phyloP scores from a whole-genome alignment of 2,888 invertebrate species.

The Euspilapteryx auroguttella region DNA sequence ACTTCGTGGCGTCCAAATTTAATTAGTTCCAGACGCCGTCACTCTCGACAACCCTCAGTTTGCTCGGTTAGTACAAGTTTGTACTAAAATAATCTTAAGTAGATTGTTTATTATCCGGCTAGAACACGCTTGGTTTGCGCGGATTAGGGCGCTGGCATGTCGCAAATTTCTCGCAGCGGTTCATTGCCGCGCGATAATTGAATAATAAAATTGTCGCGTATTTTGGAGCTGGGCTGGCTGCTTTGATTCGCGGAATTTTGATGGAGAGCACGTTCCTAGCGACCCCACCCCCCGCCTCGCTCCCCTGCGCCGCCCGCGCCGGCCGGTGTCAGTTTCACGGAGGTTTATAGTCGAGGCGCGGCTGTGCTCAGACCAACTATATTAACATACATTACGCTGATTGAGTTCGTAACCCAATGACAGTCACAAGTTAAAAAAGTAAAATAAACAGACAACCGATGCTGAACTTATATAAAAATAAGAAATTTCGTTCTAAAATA shows the following conservation, averaged over 20 bases:
- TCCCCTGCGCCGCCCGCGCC: not conserved
- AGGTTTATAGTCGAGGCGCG: too few relatives aligned
- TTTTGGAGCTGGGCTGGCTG: slow-evolving; percentile 18
- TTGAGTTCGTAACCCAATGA: not conserved
- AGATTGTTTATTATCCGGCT: slow-evolving; percentile 28
- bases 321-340: not conserved
- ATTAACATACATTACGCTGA: too few relatives aligned
- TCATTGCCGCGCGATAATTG: slow-evolving; percentile 39
- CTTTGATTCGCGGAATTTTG: slow-evolving; percentile 18
- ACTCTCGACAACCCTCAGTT: too few relatives aligned
- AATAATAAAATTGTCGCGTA: slow-evolving; percentile 40
- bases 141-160: slow-evolving; percentile 15
- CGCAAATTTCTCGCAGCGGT: too few relatives aligned
- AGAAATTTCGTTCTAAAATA: not conserved
- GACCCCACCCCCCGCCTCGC: not conserved
- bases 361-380: too few relatives aligned
- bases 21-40: not conserved
- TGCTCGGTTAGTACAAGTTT: too few relatives aligned
- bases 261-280: slow-evolving; percentile 3
- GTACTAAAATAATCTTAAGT: too few relatives aligned
- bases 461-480: too few relatives aligned
- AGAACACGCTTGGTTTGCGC: slow-evolving; percentile 18
- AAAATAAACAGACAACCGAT: too few relatives aligned
- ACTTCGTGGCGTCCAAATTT: slow-evolving; percentile 12
- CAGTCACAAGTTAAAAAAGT: too few relatives aligned